A percentile compares a stretch with the other conserved stretches of the same genome.
Conservation (phyloP, 2,888 invertebrate genomes). For the Lamproptera curius region DNA sequence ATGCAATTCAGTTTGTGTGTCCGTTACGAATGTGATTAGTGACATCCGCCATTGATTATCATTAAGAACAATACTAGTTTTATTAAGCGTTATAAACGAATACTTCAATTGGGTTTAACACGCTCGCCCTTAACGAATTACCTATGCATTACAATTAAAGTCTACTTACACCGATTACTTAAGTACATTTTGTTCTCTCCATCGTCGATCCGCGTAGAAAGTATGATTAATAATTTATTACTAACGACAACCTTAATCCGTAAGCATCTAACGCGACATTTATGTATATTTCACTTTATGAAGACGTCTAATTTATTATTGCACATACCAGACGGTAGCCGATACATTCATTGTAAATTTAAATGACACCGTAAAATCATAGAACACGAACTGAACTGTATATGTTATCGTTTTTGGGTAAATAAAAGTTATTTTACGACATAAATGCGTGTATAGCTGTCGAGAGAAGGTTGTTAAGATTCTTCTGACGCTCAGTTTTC, state of each 20-base stretch:
- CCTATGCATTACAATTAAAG: constrained; percentile 76
- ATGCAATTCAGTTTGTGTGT: constrained; percentile 44
- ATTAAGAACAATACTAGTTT: constrained; percentile 59
- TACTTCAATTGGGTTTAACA: constrained; percentile 62
- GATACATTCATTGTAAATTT: constrained; percentile 32
- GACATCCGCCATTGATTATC: constrained; percentile 31
- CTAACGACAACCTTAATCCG: constrained; percentile 70
- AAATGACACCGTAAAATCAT: constrained; percentile 14
- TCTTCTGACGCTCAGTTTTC: too few relatives aligned
- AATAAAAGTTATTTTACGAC: too few relatives aligned
- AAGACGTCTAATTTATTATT: constrained; percentile 39
- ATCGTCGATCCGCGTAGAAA: constrained; percentile 58
- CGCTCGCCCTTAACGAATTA: constrained; percentile 62
- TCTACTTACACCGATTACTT: constrained; percentile 75
- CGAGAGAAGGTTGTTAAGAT: too few relatives aligned
- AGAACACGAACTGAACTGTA: not conserved
- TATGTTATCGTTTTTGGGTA: too few relatives aligned
- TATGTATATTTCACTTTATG: constrained; percentile 41
- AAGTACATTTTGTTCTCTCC: constrained; percentile 72
- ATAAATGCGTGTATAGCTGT: too few relatives aligned
- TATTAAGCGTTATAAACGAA: constrained; percentile 65
- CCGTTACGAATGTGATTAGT: constrained; percentile 31
- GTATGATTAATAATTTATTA: constrained; percentile 58
- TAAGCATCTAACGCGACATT: constrained; percentile 50
- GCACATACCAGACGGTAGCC: constrained; percentile 41